phyloP scores from a whole-genome alignment of 2,888 invertebrate genomes.

The Drosophila acutilabella region DNA sequence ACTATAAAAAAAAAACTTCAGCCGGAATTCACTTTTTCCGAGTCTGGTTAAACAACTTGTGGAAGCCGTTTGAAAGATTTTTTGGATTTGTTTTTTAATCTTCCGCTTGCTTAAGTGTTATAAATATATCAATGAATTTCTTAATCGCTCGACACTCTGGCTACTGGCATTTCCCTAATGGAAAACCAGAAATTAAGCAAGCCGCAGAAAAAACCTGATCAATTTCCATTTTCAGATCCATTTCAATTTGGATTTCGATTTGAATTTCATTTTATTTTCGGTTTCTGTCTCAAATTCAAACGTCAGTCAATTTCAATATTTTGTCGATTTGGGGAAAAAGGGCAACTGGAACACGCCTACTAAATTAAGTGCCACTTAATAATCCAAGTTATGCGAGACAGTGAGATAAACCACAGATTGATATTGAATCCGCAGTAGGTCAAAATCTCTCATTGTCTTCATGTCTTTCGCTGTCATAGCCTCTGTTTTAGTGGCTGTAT shows the following conservation, averaged over 20 bases:
- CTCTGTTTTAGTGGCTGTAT: neutral
- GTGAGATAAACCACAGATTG: constrained; percentile 64
- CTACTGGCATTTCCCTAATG: constrained; percentile 75
- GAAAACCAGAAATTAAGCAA: constrained; percentile 53
- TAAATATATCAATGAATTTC: constrained; percentile 74
- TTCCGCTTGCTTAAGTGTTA: constrained; percentile 62
- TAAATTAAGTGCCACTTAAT: constrained; percentile 82
- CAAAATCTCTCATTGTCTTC: constrained; percentile 32
- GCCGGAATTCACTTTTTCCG: neutral
- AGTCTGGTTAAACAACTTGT: neutral
- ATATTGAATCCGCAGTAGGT: constrained; percentile 43
- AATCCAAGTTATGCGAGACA: constrained; percentile 78
- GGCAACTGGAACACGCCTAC: constrained; percentile 69
- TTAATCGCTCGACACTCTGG: constrained; percentile 62
- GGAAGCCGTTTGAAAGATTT: neutral
- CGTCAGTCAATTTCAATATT: constrained; percentile 73
- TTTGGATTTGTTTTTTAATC: constrained; percentile 26
- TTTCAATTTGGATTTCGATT: constrained; percentile 21
- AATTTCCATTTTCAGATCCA: constrained; percentile 9
- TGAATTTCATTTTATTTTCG: constrained; percentile 5
- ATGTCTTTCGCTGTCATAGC: neutral
- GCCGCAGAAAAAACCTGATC: constrained; percentile 45
- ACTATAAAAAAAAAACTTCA: too few species aligned
- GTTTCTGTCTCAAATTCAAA: constrained; percentile 14
- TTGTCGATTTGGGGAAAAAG: constrained; percentile 66